phyloP scores from a whole-genome alignment of 1,140 invertebrate species.

The Metaphire vulgaris region DNA sequence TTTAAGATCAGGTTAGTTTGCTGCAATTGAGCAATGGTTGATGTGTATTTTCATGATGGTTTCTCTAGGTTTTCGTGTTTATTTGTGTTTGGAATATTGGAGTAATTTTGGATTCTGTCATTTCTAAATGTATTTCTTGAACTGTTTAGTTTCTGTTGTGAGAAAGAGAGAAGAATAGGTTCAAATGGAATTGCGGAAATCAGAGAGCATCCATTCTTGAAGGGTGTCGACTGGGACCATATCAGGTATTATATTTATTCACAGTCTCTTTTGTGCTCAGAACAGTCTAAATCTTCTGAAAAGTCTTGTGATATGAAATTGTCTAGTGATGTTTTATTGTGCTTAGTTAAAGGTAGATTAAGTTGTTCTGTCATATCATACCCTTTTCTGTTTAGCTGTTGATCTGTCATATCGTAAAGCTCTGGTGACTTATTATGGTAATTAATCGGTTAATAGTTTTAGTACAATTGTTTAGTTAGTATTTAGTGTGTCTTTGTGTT shows the following conservation, averaged over 20 bases:
- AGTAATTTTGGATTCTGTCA: too few species aligned
- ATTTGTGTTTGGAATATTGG: too few species aligned
- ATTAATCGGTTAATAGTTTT: too few species aligned
- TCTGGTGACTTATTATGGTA: neutral
- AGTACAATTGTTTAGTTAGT: too few species aligned
- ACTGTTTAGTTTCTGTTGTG: constrained; percentile 73
- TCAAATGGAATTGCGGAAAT: constrained; percentile 69
- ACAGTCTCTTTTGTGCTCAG: neutral
- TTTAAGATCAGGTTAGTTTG: too few species aligned
- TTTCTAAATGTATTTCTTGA: constrained; percentile 8
- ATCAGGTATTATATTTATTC: constrained; percentile 58
- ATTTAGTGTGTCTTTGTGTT: constrained; percentile 22
- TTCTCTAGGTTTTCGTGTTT: too few species aligned
- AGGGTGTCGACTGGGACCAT: constrained; percentile 85
- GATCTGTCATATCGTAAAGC: neutral
- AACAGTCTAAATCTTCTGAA: neutral
- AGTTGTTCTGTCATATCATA: neutral
- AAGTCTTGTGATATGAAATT: neutral
- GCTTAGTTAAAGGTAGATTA: neutral
- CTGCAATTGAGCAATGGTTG: too few species aligned
- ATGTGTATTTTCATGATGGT: too few species aligned
- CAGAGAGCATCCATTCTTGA: constrained; percentile 76
- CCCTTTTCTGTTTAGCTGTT: neutral
- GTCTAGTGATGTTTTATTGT: neutral
- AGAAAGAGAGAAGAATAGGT: constrained; percentile 73